phyloP scores from a whole-genome alignment of 2,888 invertebrate genomes.

The Platynereis dumerilii region DNA sequence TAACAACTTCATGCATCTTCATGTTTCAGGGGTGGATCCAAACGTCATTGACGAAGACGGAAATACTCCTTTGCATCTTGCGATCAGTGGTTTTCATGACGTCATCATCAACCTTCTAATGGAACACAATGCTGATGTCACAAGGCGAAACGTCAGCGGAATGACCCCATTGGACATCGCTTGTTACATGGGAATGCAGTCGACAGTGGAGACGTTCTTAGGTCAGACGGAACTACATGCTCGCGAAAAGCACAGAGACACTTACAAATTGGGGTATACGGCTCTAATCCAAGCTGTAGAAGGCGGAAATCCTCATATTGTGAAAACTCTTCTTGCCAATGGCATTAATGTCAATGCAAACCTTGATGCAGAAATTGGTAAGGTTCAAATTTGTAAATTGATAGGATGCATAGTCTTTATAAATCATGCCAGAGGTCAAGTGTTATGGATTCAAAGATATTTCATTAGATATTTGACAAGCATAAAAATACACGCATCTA shows the following conservation, averaged over 20 bases:
- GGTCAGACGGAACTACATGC: neutral
- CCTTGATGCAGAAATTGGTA: slow-evolving; percentile 5
- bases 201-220: neutral
- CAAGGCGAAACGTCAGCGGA: neutral
- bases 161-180: neutral
- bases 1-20: no score
- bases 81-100: neutral
- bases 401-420: no score
- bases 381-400: neutral
- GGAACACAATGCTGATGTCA: neutral
- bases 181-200: neutral
- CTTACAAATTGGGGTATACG: neutral
- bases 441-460: no score
- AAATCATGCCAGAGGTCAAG: no score
- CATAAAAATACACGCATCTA: no score
- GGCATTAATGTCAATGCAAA: slow-evolving; percentile 1
- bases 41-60: neutral
- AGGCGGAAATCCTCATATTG: neutral
- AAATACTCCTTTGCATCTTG: neutral
- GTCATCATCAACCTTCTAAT: neutral
- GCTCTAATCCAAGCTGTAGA: slow-evolving; percentile 1
- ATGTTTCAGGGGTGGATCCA: neutral
- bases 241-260: neutral
- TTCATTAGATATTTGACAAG: no score
- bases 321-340: neutral